These are phyloP conservation scores for Schizaphis graminum DNA, from an alignment of 2,888 invertebrate genomes.

Conservation along the genomic window DNA sequence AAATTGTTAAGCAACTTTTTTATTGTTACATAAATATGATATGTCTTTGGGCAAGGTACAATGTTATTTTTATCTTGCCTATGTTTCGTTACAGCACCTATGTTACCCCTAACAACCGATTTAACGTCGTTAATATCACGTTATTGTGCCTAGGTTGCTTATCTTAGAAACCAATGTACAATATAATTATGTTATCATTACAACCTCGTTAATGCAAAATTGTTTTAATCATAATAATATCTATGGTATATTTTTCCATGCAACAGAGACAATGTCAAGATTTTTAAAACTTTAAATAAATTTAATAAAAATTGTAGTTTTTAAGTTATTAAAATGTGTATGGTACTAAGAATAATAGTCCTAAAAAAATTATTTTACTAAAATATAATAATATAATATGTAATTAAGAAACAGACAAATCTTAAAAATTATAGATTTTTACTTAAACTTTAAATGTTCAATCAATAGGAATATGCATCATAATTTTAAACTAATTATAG, in stretches of 20 bases:
- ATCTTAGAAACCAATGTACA: neutral
- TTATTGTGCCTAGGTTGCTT: neutral
- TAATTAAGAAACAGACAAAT: neutral
- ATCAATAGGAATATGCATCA: neutral
- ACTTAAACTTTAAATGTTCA: neutral
- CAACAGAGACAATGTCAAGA: too few species aligned
- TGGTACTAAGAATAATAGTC: neutral
- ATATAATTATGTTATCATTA: neutral
- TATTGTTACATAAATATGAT: neutral
- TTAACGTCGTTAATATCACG: neutral
- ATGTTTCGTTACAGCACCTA: neutral
- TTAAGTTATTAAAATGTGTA: neutral
- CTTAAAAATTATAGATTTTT: neutral
- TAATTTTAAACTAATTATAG: neutral
- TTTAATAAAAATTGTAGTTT: neutral
- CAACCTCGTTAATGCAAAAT: neutral
- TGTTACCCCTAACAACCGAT: neutral
- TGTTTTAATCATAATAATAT: too few species aligned
- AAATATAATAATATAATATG: neutral
- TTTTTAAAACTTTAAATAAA: neutral
- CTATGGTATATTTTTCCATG: too few species aligned
- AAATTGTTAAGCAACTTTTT: neutral
- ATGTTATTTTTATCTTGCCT: neutral
- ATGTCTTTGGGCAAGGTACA: neutral
- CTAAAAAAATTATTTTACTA: neutral